Evolutionary conservation across 2,888 invertebrate species (phyloP).

Genomic region (Orchesella flavescens): DNA sequence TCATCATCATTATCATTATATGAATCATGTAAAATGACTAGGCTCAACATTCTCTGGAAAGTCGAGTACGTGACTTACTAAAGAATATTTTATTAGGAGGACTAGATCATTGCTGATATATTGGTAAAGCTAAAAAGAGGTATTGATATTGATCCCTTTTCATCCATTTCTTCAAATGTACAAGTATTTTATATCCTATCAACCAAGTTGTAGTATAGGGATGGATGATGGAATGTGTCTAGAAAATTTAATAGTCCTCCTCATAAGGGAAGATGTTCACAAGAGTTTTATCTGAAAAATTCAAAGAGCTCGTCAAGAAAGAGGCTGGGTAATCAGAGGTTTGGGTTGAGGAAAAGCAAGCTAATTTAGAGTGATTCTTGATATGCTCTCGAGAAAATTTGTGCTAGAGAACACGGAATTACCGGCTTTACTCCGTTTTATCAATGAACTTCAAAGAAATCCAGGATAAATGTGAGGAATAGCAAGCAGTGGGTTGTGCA

Average conservation of each 20-base stretch:
- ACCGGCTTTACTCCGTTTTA: not conserved
- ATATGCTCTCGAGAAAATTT: not conserved
- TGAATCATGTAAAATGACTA: too few relatives aligned
- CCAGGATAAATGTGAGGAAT: not conserved
- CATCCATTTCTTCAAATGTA: too few relatives aligned
- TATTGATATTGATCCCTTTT: too few relatives aligned
- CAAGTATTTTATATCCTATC: too few relatives aligned
- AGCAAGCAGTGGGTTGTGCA: not conserved
- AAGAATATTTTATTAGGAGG: too few relatives aligned
- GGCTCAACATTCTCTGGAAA: too few relatives aligned
- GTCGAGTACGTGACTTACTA: too few relatives aligned
- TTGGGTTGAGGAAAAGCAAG: slow-evolving; percentile 14
- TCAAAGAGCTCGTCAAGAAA: not conserved
- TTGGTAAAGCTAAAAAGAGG: too few relatives aligned
- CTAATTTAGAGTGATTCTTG: slow-evolving; percentile 39
- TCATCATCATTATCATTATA: too few relatives aligned
- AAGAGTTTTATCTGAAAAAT: not conserved
- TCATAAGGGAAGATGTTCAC: too few relatives aligned
- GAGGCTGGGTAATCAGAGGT: slow-evolving; percentile 11
- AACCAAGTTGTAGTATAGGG: not conserved
- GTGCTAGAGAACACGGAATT: not conserved
- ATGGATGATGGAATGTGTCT: not conserved
- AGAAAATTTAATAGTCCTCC: not conserved
- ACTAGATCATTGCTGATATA: too few relatives aligned
- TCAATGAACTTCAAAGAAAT: slow-evolving; percentile 2